Base-by-base conservation (phyloP, 1,140 invertebrate genomes). In the Tyrophagus putrescentiae region DNA sequence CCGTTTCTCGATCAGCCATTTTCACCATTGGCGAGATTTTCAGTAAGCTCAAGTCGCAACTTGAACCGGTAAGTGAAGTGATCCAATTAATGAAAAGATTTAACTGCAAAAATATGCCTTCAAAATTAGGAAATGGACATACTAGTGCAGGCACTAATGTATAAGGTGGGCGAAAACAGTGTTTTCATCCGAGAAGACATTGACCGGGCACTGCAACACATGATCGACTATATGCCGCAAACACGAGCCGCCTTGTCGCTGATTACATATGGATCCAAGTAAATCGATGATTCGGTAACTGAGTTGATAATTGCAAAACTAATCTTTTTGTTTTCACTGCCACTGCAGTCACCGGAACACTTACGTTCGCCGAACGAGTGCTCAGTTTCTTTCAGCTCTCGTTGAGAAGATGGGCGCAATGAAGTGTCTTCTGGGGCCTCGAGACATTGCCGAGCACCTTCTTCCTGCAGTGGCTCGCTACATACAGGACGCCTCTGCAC, bases 91-190 rank as follows among this genome's bases (percentile, higher is more conserved):
- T n/a, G 25, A 50, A 52, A 57, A 6, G 6, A 16, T 5, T 54
- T 25, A 52, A 60, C 33, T 18, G 21, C 32, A 58, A 25, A n/a
- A 1, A 23, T 21, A 33, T 50, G 44, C n/a, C 36, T 50, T 65
- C 9, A 56, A 7, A 56, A 1, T 54, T 69, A 87, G 75, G 91
- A 96, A 71, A 71, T 88, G 21, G 92, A 96, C 67, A 85, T 89
- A 65, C 78, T 90, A 58, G 80, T 82, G 0, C 79, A 78, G 23
- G 79, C 84, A 6, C 71, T 97, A 27, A 72, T 97, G 18, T 82
- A 86, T 62, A 82, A 90, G 65, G 86, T 85, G 36, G 86, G 87
- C 0, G 92, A 96, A 68, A 93, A 87, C 1, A 94, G 93, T 71
- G 82, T 83, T 65, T 97, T 96, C 69, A 76, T 96, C 27, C 76